These are phyloP conservation scores for Charaxes varanes DNA, from an alignment of 1,140 invertebrate genomes.

Conservation along the genomic window DNA sequence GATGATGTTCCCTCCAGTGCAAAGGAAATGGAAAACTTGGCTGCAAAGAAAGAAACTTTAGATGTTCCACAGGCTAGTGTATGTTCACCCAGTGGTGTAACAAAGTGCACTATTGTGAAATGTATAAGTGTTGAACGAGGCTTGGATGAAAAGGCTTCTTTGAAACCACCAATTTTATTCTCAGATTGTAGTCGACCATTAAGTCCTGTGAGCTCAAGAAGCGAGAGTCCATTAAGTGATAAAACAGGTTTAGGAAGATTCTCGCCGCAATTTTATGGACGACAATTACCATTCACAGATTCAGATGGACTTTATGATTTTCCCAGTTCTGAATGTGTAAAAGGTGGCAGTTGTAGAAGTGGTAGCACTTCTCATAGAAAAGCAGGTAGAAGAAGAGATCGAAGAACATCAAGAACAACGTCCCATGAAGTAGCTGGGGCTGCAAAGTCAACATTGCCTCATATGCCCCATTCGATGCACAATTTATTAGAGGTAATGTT, in stretches of 20 bases:
- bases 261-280: conserved; percentile 82
- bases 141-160: conserved; percentile 69
- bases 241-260: conserved; percentile 78
- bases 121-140: conserved; percentile 68
- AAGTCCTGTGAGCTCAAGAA: conserved; percentile 83
- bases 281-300: conserved; percentile 80
- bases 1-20: conserved; percentile 79
- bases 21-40: conserved; percentile 79
- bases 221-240: conserved; percentile 85
- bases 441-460: conserved; percentile 70
- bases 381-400: conserved; percentile 68
- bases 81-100: conserved; percentile 58
- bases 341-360: conserved; percentile 51
- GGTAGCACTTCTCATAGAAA: conserved; percentile 71
- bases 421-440: conserved; percentile 57
- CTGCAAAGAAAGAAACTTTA: conserved; percentile 62
- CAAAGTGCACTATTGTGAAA: conserved; percentile 65
- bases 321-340: conserved; percentile 81
- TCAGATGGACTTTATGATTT: conserved; percentile 86
- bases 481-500: conserved; percentile 65
- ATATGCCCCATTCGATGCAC: conserved; percentile 70
- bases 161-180: conserved; percentile 79
- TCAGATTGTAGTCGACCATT: conserved; percentile 76
- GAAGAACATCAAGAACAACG: conserved; percentile 55
- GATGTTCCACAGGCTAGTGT: conserved; percentile 52